These are phyloP conservation scores for Acrobasis repandana DNA, from an alignment of 2,888 invertebrate species.

Conservation along the genomic window DNA sequence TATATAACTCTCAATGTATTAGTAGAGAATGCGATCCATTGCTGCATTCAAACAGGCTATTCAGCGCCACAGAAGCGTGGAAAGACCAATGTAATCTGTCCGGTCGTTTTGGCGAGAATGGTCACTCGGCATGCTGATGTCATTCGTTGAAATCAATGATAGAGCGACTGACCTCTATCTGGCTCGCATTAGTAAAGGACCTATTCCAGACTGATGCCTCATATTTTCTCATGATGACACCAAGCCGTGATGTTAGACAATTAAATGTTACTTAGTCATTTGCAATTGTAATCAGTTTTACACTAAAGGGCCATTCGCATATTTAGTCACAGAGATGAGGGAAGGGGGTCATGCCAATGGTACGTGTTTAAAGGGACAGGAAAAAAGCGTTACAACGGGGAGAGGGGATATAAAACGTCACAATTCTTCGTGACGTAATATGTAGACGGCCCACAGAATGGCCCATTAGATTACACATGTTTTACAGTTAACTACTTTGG, in stretches of 20 bases:
- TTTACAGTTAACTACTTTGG: no score
- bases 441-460: no score
- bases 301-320: no score
- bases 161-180: conserved; percentile 23
- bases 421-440: no score
- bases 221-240: conserved; percentile 3
- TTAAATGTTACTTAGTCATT: not conserved
- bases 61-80: not conserved
- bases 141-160: conserved; percentile 49
- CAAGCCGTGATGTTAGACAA: not conserved
- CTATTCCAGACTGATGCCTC: conserved; percentile 10
- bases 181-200: conserved; percentile 3
- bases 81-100: conserved; percentile 23
- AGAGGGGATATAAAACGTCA: no score
- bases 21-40: conserved; percentile 24
- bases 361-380: no score
- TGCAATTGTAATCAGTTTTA: no score
- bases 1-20: conserved; percentile 2
- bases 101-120: conserved; percentile 9
- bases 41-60: conserved; percentile 22
- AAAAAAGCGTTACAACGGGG: no score
- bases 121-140: conserved; percentile 42
- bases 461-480: no score
- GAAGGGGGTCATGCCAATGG: no score
- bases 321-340: no score